Percentiles rank a stretch among this genome's conserved stretches.
These are phyloP conservation scores for Meda fulgida DNA, from an alignment of 2,797 vertebrate species.

Conservation along the genomic window DNA sequence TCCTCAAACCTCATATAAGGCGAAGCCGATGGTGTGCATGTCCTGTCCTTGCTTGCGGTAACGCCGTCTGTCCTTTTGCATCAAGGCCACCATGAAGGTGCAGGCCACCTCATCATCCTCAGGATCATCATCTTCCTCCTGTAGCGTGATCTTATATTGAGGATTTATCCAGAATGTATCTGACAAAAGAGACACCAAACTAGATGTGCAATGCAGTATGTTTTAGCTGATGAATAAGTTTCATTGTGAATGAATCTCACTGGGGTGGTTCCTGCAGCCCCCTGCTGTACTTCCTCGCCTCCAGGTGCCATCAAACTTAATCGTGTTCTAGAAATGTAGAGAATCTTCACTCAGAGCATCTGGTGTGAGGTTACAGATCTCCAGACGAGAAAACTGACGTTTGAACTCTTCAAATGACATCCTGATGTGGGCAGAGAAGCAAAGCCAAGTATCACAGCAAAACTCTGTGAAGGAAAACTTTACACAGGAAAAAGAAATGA, in stretches of 20 bases:
- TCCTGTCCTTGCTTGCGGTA: constrained; percentile 78
- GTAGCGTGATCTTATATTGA: constrained; percentile 87
- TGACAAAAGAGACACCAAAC: constrained; percentile 59
- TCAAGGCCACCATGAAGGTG: constrained; percentile 91
- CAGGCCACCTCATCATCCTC: constrained; percentile 81
- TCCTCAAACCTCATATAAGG: constrained; percentile 85
- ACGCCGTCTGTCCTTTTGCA: constrained; percentile 90
- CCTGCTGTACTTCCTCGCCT: constrained; percentile 83
- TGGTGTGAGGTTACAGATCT: constrained; percentile 87
- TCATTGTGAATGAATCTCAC: constrained; percentile 61
- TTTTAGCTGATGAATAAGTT: not conserved
- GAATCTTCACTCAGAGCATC: constrained; percentile 78
- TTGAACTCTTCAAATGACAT: constrained; percentile 86
- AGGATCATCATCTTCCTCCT: constrained; percentile 84
- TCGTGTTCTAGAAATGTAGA: constrained; percentile 82
- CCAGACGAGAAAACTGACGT: constrained; percentile 81
- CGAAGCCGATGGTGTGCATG: constrained; percentile 90
- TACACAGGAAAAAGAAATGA: too few species aligned
- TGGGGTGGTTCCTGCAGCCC: constrained; percentile 84
- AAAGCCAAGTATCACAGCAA: not conserved
- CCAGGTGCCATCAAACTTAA: constrained; percentile 80
- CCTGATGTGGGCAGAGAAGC: constrained; percentile 66
- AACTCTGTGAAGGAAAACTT: not conserved
- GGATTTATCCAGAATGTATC: constrained; percentile 97
- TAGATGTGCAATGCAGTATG: not conserved